phyloP scores from a whole-genome alignment of 2,888 invertebrate species.

The Aethes cnicana region DNA sequence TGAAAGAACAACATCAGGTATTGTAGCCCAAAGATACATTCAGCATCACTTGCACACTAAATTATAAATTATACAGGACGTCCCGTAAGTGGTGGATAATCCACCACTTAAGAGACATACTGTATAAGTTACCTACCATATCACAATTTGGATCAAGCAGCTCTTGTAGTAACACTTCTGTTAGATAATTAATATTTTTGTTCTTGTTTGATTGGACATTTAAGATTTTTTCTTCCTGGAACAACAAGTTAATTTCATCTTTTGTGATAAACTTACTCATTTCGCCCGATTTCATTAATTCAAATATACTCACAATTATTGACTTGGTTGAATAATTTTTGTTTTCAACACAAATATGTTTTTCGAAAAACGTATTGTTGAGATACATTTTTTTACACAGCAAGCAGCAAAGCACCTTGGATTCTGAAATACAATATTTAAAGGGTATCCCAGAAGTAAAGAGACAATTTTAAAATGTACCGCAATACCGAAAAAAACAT shows the following conservation, averaged over 20 bases:
- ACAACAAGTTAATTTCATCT: too few relatives aligned
- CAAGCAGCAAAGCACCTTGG: conserved; percentile 55
- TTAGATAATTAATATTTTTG: conserved; percentile 37
- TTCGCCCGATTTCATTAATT: too few relatives aligned
- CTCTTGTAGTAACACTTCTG: conserved; percentile 54
- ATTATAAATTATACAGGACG: too few relatives aligned
- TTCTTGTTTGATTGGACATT: conserved; percentile 35
- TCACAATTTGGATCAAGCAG: conserved; percentile 50
- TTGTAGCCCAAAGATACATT: too few relatives aligned
- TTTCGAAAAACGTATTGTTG: conserved; percentile 53
- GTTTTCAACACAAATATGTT: conserved; percentile 51
- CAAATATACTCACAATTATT: conserved; percentile 36
- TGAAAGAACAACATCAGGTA: neutral
- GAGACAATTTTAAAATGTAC: too few relatives aligned
- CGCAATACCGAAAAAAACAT: too few relatives aligned
- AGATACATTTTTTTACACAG: conserved; percentile 67
- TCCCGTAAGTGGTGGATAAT: too few relatives aligned
- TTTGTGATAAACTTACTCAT: too few relatives aligned
- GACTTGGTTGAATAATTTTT: conserved; percentile 29
- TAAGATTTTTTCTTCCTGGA: conserved; percentile 38
- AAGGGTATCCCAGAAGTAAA: too few relatives aligned
- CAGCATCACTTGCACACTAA: too few relatives aligned
- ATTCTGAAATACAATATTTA: conserved; percentile 64
- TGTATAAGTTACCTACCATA: conserved; percentile 40
- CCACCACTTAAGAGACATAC: neutral